Conservation (phyloP, 1,140 invertebrate genomes). For the Zaprionus nigranus region DNA sequence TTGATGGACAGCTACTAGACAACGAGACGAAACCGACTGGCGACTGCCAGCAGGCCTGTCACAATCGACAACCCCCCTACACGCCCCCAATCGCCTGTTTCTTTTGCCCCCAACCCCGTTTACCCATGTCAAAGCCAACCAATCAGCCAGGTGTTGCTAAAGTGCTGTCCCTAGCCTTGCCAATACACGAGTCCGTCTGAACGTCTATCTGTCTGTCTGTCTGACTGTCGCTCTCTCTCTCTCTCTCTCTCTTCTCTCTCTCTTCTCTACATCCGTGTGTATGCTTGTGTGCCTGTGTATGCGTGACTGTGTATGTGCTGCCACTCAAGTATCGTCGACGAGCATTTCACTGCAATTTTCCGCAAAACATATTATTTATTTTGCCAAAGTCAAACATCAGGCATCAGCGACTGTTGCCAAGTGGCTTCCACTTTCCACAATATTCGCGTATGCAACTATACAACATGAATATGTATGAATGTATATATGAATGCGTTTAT, state of each 20-base stretch:
- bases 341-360: conserved; percentile 57
- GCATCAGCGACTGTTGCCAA: conserved; percentile 48
- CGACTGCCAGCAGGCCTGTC: conserved; percentile 21
- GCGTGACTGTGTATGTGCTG: conserved; percentile 39
- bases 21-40: conserved; percentile 41
- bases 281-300: background rate
- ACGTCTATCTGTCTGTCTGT: too few species aligned
- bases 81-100: background rate
- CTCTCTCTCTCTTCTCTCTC: conserved; percentile 32
- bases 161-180: conserved; percentile 49
- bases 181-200: conserved; percentile 18
- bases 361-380: conserved; percentile 44
- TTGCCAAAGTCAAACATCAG: conserved; percentile 41
- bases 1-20: conserved; percentile 82
- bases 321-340: conserved; percentile 66
- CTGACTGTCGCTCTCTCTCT: conserved; percentile 28
- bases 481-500: too few species aligned
- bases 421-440: conserved; percentile 18
- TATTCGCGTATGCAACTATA: background rate
- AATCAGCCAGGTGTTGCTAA: conserved; percentile 71
- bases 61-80: conserved; percentile 4
- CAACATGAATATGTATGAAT: background rate
- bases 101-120: background rate
- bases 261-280: conserved; percentile 23
- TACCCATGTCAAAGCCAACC: conserved; percentile 24